Percentiles rank a stretch among this genome's conserved stretches.
phyloP scores from a whole-genome alignment of 1,140 invertebrate genomes.

The Idris sp. region DNA sequence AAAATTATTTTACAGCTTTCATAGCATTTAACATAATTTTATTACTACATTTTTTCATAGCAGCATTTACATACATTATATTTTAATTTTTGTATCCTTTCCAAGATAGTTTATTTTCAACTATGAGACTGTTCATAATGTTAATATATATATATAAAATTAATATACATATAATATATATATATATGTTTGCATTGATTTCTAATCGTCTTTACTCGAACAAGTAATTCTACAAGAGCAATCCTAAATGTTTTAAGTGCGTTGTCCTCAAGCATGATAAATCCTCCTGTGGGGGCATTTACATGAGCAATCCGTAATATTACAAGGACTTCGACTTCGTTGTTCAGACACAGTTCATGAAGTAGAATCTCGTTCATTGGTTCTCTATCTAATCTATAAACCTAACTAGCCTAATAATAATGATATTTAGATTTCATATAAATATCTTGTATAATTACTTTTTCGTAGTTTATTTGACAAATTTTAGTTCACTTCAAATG shows the following conservation, averaged over 20 bases:
- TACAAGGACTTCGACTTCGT: slow-evolving; percentile 53
- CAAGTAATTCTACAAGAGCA: slow-evolving; percentile 21
- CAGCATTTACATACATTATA: no score
- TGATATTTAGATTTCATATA: no score
- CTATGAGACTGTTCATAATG: no score
- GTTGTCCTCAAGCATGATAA: slow-evolving; percentile 47
- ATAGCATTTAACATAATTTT: no score
- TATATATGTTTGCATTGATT: slow-evolving; percentile 23
- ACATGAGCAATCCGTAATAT: slow-evolving; percentile 51
- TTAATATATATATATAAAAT: no score
- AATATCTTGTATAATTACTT: no score
- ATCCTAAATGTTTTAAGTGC: slow-evolving; percentile 51
- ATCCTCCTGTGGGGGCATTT: slow-evolving; percentile 46
- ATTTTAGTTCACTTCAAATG: no score
- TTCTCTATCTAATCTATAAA: slow-evolving; percentile 29
- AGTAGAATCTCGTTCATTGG: slow-evolving; percentile 34
- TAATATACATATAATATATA: no score
- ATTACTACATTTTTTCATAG: no score
- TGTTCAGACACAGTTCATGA: slow-evolving; percentile 36
- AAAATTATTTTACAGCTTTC: no score
- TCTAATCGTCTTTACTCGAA: slow-evolving; percentile 14
- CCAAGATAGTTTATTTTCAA: no score
- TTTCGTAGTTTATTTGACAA: slow-evolving; percentile 6
- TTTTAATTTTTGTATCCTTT: no score
- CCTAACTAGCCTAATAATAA: slow-evolving; percentile 31